Conservation (phyloP, 1,140 invertebrate species). For the Muscidifurax raptorellus region DNA sequence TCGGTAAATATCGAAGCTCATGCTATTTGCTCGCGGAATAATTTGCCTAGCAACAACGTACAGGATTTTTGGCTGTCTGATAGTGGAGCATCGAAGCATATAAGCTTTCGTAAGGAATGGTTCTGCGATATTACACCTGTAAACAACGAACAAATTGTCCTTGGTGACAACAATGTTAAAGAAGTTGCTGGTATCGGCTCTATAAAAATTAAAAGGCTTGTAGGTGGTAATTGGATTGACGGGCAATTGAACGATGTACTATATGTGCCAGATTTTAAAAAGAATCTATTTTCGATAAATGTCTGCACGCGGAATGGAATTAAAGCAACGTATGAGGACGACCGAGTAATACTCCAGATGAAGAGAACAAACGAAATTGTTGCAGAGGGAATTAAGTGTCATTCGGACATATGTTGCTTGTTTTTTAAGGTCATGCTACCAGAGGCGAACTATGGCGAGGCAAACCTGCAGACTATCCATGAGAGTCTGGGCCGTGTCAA, state of each 20-base stretch:
- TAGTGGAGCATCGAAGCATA: too few species aligned
- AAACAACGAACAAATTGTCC: constrained; percentile 41
- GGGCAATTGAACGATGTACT: constrained; percentile 47
- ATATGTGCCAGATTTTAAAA: constrained; percentile 55
- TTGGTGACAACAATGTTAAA: constrained; percentile 49
- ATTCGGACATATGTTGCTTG: constrained; percentile 48
- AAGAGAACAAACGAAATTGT: constrained; percentile 32
- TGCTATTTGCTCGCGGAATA: too few species aligned
- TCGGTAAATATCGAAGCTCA: too few species aligned
- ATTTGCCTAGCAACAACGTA: too few species aligned
- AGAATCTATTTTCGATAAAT: constrained; percentile 56
- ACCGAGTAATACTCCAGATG: constrained; percentile 43
- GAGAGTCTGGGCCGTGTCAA: constrained; percentile 39
- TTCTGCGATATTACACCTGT: too few species aligned
- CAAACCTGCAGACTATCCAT: constrained; percentile 12
- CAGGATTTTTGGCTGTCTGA: too few species aligned
- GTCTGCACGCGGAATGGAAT: constrained; percentile 49
- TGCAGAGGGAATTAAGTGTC: constrained; percentile 50
- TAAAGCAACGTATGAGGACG: constrained; percentile 35
- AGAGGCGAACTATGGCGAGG: constrained; percentile 2
- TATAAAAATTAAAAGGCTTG: constrained; percentile 49
- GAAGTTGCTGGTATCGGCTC: constrained; percentile 49
- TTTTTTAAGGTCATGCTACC: constrained; percentile 5
- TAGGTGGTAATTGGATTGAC: constrained; percentile 52
- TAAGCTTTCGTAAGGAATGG: too few species aligned